phyloP scores from a whole-genome alignment of 1,140 invertebrate species.

The Colletes latitarsis region DNA sequence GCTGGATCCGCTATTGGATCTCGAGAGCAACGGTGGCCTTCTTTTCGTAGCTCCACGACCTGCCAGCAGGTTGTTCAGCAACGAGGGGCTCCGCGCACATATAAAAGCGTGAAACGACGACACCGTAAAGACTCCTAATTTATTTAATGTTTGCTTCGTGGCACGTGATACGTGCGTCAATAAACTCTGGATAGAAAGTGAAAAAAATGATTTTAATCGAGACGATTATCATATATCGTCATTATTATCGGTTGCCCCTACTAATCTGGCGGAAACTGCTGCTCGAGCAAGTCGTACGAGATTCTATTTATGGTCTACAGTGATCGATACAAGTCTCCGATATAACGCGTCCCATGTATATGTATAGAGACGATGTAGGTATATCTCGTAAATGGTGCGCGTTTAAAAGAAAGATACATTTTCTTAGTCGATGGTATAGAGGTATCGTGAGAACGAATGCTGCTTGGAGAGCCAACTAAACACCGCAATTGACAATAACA shows the following conservation, averaged over 20 bases:
- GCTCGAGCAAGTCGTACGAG: slow-evolving; percentile 20
- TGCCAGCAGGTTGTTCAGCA: slow-evolving; percentile 95
- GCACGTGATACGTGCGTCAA: slow-evolving; percentile 96
- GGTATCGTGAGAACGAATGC: too few relatives aligned
- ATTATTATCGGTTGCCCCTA: slow-evolving; percentile 9
- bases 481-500: too few relatives aligned
- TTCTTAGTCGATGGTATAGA: too few relatives aligned
- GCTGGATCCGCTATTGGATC: slow-evolving; percentile 93
- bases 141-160: slow-evolving; percentile 96
- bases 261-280: slow-evolving; percentile 38
- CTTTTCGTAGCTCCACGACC: slow-evolving; percentile 94
- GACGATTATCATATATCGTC: not conserved
- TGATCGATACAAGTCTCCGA: slow-evolving; percentile 27
- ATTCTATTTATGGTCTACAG: slow-evolving; percentile 29
- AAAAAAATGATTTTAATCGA: not conserved
- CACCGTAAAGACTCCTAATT: slow-evolving; percentile 97
- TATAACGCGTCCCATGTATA: not conserved
- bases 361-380: too few relatives aligned
- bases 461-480: too few relatives aligned
- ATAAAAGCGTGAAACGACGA: slow-evolving; percentile 99
- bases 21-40: slow-evolving; percentile 90
- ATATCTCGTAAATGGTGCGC: not conserved
- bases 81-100: slow-evolving; percentile 95
- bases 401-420: not conserved
- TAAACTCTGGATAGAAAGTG: slow-evolving; percentile 86